Percentiles rank a stretch among this genome's conserved stretches.
Conservation (phyloP, 2,113 vertebrate genomes). For the Elephantulus edwardii region DNA sequence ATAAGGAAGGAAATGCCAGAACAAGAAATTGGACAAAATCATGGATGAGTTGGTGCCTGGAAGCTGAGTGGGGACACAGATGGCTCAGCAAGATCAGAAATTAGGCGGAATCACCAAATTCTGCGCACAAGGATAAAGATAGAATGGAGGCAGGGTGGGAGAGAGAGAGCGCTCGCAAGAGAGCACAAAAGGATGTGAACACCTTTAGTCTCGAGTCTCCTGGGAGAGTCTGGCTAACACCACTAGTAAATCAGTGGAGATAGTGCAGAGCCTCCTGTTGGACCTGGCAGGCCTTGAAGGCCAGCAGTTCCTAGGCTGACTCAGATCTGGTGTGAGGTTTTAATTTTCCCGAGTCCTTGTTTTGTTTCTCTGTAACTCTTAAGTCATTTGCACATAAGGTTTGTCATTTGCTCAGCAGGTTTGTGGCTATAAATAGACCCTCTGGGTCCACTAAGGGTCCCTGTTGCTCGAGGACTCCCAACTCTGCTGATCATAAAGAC, state of each 20-base stretch:
- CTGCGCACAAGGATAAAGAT: neutral
- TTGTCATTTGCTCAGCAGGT: neutral
- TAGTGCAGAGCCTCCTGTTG: neutral
- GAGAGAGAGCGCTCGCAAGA: neutral
- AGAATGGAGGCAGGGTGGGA: neutral
- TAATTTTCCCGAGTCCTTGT: neutral
- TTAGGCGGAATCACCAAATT: neutral
- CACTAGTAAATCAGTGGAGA: neutral
- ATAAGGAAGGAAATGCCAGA: slow-evolving; percentile 9
- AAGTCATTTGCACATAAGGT: neutral
- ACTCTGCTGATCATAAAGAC: slow-evolving; percentile 16
- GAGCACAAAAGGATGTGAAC: neutral
- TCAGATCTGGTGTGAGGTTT: neutral
- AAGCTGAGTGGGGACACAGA: slow-evolving; percentile 7
- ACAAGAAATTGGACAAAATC: slow-evolving; percentile 4
- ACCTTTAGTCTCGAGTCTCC: neutral
- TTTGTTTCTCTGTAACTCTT: neutral
- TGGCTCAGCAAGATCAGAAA: slow-evolving; percentile 19
- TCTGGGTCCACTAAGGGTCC: neutral
- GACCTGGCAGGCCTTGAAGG: neutral
- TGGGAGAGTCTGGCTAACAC: neutral
- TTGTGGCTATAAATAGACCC: neutral
- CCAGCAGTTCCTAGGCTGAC: neutral
- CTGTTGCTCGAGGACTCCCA: neutral
- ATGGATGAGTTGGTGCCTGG: neutral